phyloP scores from a whole-genome alignment of 2,888 invertebrate species.

The Aporophyla nigra region DNA sequence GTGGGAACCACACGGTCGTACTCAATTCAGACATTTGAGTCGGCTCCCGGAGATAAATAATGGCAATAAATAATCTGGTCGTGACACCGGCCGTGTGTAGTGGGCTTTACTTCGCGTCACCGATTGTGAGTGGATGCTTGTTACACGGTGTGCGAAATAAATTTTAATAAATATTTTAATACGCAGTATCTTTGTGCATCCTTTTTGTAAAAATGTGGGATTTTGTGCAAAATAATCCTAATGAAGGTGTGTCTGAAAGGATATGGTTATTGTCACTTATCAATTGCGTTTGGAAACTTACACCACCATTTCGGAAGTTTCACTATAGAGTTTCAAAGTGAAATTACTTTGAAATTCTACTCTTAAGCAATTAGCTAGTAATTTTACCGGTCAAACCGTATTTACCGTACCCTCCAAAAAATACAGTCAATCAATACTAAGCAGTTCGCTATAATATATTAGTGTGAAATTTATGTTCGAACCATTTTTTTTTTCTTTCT shows the following conservation, averaged over 20 bases:
- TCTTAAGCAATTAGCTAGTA: too few relatives aligned
- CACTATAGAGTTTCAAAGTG: too few relatives aligned
- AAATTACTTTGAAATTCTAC: too few relatives aligned
- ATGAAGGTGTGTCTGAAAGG: too few relatives aligned
- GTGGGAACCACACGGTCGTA: conserved; percentile 59
- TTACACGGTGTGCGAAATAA: conserved; percentile 71
- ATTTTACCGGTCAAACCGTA: too few relatives aligned
- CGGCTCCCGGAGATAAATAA: conserved; percentile 84
- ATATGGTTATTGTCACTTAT: too few relatives aligned
- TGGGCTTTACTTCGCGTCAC: conserved; percentile 82
- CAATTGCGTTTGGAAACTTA: too few relatives aligned
- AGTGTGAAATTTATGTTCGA: not conserved
- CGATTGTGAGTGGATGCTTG: conserved; percentile 65
- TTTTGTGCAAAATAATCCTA: too few relatives aligned
- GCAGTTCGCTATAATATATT: not conserved
- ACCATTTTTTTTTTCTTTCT: not conserved
- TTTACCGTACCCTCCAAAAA: too few relatives aligned
- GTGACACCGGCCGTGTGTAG: conserved; percentile 87
- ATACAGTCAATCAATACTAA: too few relatives aligned
- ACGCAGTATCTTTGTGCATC: not conserved
- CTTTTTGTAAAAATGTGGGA: not conserved
- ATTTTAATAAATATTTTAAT: not conserved
- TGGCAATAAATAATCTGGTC: conserved; percentile 87
- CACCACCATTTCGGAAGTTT: too few relatives aligned
- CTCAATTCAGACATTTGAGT: conserved; percentile 74